Base-by-base conservation (phyloP, 2,113 vertebrate genomes). In the Takifugu flavidus region DNA sequence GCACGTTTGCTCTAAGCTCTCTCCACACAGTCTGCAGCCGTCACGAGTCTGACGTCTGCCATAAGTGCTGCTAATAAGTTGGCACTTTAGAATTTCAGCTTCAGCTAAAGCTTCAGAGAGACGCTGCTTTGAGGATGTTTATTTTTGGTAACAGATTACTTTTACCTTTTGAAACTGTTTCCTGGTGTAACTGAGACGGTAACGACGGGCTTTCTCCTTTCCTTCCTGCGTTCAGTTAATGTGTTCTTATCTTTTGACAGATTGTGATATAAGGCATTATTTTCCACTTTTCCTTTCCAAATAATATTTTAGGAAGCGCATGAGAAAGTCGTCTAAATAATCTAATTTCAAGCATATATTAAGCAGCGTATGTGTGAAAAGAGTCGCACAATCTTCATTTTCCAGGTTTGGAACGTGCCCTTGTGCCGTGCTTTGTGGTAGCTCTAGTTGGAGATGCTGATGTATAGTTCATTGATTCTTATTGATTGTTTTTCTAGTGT, bases 111-210 rank as follows among this genome's bases (percentile, higher is more conserved):
- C 13, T 13, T 31, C 11, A 43, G 56, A 31, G 47, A 66, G 61
- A 52, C 34, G 1, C 31, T 1, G 13, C 49, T 55, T 52, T 59
- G 65, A 60, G 62, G 74, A 89, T 86, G 82, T 86, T 77, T 75
- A 61, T 82, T 60, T 83, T 81, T n/a, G 74, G 79, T 85, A 86
- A 85, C 25, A 1, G 25, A 56, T 11, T 15, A 5, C 45, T 53
- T 53, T 53, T 14, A 31, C 29, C 31, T 53, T 15, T 15, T 3
- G 8, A 29, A 34, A 4, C 56, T 20, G 27, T 46, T 72, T 59
- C 6, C 31, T 76, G 2, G 59, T 52, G 2, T 45, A 15, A 59
- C 28, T 49, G 15, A 61, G 12, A 4, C 47, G 28, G 10, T 65
- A n/a, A 10, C 8, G 1, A 39, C 53, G 31, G 45, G 14, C 46